A percentile compares a stretch with the other conserved stretches of the same genome.
Conservation (phyloP, 2,113 vertebrate species). For the Pituophis catenifer region DNA sequence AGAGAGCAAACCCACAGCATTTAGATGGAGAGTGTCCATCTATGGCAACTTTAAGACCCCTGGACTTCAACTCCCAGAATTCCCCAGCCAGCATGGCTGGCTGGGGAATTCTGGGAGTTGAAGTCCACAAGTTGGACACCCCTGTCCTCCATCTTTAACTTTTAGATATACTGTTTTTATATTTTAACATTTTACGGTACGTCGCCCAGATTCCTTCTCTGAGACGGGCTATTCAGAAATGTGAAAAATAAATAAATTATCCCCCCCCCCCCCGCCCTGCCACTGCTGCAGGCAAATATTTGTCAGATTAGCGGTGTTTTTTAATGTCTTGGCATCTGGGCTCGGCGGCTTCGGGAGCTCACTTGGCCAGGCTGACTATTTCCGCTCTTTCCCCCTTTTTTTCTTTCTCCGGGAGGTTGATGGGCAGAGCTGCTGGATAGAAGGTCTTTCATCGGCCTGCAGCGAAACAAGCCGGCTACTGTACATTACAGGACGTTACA, state of each 20-base stretch:
- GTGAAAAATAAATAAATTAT: background rate
- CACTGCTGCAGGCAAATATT: background rate
- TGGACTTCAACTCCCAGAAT: too few relatives aligned
- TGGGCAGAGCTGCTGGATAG: background rate
- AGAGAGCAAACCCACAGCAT: too few relatives aligned
- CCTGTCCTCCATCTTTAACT: background rate
- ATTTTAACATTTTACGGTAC: background rate
- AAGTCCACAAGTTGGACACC: background rate
- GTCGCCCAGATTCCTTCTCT: background rate
- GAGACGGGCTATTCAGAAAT: background rate
- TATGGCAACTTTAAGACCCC: too few relatives aligned
- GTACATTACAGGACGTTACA: background rate
- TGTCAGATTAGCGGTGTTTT: background rate
- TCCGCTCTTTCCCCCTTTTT: slow-evolving; percentile 13
- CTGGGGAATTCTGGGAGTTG: background rate
- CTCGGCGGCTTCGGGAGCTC: background rate
- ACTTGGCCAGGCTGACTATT: background rate
- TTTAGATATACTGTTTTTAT: background rate
- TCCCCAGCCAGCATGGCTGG: too few relatives aligned
- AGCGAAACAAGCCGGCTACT: slow-evolving; percentile 46
- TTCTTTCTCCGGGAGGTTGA: background rate
- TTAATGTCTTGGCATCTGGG: slow-evolving; percentile 18
- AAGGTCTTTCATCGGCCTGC: slow-evolving; percentile 33
- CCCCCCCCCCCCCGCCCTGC: background rate
- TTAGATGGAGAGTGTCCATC: too few relatives aligned